These are phyloP conservation scores for Cordylochernes scorpioides DNA, from an alignment of 2,888 invertebrate genomes.

Conservation along the genomic window DNA sequence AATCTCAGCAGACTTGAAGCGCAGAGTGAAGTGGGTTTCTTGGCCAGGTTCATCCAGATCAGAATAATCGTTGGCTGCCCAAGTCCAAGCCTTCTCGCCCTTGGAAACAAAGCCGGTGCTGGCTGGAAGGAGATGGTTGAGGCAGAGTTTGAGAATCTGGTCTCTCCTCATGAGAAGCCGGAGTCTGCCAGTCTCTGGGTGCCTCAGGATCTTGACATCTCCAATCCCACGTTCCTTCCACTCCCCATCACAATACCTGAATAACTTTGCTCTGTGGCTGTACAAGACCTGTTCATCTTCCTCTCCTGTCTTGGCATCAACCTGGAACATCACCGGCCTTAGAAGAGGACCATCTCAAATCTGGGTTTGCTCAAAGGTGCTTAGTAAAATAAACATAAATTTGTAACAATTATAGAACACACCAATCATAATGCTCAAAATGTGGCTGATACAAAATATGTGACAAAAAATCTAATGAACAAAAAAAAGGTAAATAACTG, in stretches of 20 bases:
- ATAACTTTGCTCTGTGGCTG: constrained; percentile 22
- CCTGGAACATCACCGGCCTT: constrained; percentile 5
- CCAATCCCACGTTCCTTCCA: constrained; percentile 28
- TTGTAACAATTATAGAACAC: too few relatives aligned
- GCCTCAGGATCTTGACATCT: constrained; percentile 25
- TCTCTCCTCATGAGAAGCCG: constrained; percentile 73
- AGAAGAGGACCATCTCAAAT: too few relatives aligned
- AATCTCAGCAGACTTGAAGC: constrained; percentile 50
- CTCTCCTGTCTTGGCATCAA: constrained; percentile 18
- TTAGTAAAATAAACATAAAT: too few relatives aligned
- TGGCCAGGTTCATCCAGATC: too few relatives aligned
- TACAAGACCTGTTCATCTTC: constrained; percentile 20
- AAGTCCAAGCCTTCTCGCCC: constrained; percentile 51
- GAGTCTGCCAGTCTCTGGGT: constrained; percentile 18
- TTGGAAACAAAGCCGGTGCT: constrained; percentile 40
- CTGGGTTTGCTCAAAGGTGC: too few relatives aligned
- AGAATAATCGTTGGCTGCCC: constrained; percentile 51
- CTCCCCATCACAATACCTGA: constrained; percentile 21
- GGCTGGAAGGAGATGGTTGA: constrained; percentile 45
- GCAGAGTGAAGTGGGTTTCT: constrained; percentile 27
- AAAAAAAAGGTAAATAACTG: too few relatives aligned
- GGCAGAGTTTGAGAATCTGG: constrained; percentile 56
- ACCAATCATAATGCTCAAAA: too few relatives aligned
- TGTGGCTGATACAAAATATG: too few relatives aligned
- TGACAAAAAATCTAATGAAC: too few relatives aligned